These are phyloP conservation scores for Latrodectus geometricus DNA, from an alignment of 1,140 invertebrate genomes.

Conservation along the genomic window DNA sequence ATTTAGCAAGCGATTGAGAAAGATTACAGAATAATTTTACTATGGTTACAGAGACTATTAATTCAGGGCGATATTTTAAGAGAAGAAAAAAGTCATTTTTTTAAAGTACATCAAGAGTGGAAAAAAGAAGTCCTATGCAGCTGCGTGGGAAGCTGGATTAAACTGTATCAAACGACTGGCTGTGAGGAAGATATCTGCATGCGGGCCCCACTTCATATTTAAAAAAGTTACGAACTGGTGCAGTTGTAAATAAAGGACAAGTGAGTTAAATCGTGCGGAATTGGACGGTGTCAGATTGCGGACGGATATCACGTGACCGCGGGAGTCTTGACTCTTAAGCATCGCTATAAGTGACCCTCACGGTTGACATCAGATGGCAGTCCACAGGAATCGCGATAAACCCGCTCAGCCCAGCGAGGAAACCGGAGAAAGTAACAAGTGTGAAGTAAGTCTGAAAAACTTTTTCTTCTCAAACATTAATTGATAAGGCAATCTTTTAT, in stretches of 20 bases:
- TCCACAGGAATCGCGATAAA: neutral
- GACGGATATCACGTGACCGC: slow-evolving; percentile 39
- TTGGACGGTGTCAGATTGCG: slow-evolving; percentile 36
- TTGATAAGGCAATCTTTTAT: too few relatives aligned
- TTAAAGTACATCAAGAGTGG: neutral
- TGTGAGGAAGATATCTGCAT: neutral
- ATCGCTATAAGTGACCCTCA: neutral
- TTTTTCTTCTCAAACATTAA: too few relatives aligned
- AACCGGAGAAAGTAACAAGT: neutral
- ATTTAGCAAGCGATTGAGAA: neutral
- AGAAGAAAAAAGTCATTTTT: too few relatives aligned
- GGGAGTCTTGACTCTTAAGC: neutral
- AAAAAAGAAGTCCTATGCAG: neutral
- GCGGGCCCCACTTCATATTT: neutral
- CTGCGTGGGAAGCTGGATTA: neutral
- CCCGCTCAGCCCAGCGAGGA: slow-evolving; percentile 20
- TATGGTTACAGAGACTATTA: too few relatives aligned
- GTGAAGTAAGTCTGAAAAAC: slow-evolving; percentile 5
- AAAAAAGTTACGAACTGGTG: neutral
- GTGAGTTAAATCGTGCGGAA: neutral
- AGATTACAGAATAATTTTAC: neutral
- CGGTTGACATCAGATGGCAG: slow-evolving; percentile 10
- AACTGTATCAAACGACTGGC: neutral
- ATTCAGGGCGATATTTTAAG: too few relatives aligned
- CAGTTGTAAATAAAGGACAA: neutral